Evolutionary conservation across 2,888 invertebrate species (phyloP).

Genomic region (Tinea trinotella): DNA sequence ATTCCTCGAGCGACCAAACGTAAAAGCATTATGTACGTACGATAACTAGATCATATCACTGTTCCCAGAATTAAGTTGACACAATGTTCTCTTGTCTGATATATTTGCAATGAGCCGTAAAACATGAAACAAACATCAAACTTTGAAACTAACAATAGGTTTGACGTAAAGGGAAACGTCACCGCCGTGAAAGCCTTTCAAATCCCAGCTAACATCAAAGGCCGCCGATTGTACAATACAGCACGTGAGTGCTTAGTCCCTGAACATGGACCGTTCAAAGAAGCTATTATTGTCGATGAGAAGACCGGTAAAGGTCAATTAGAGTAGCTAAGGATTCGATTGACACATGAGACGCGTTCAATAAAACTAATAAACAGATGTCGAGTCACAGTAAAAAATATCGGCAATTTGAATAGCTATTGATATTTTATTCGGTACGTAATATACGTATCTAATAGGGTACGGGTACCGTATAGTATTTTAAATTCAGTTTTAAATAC

Average conservation of each 20-base stretch:
- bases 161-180: neutral
- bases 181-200: slow-evolving; percentile 38
- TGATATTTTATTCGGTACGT: too few species aligned
- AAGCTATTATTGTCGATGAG: slow-evolving; percentile 48
- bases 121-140: neutral
- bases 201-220: slow-evolving; percentile 43
- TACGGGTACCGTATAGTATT: too few species aligned
- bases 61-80: too few species aligned
- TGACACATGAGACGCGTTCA: too few species aligned
- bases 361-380: too few species aligned
- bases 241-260: slow-evolving; percentile 37
- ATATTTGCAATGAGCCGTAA: too few species aligned
- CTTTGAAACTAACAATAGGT: neutral
- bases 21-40: neutral
- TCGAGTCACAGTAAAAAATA: too few species aligned
- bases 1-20: slow-evolving; percentile 27
- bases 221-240: slow-evolving; percentile 37
- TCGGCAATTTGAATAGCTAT: too few species aligned
- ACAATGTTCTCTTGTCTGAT: too few species aligned
- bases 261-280: slow-evolving; percentile 45
- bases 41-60: neutral
- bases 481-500: too few species aligned
- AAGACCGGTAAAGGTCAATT: slow-evolving; percentile 52
- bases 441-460: too few species aligned
- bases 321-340: slow-evolving; percentile 26